A percentile compares a stretch with the other conserved stretches of the same genome.
Conservation (phyloP, 2,113 vertebrate species). For the Hippocampus zosterae region DNA sequence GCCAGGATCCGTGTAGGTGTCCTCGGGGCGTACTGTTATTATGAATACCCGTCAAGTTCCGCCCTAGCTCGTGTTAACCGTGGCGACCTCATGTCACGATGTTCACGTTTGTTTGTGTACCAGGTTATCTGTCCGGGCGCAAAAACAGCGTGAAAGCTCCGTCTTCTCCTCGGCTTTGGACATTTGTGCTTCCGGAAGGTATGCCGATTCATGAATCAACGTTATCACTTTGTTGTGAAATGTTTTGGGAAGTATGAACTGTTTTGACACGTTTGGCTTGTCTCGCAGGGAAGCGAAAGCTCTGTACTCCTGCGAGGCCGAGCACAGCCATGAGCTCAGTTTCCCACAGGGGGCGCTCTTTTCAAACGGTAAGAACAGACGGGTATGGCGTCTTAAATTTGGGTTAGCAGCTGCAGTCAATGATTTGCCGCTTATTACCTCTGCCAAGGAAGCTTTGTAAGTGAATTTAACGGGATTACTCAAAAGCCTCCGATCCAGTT, state of each 20-base stretch:
- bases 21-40: background rate
- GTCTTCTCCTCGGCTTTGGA: slow-evolving; percentile 75
- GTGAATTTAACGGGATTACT: background rate
- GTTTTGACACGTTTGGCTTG: background rate
- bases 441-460: background rate
- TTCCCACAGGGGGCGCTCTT: slow-evolving; percentile 94
- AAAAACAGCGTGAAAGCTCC: slow-evolving; percentile 86
- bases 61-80: background rate
- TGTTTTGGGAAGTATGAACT: background rate
- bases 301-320: slow-evolving; percentile 93
- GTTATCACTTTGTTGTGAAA: background rate
- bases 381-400: background rate
- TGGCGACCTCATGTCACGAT: background rate
- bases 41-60: background rate
- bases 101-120: slow-evolving; percentile 36
- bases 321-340: slow-evolving; percentile 92
- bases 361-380: slow-evolving; percentile 80
- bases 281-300: slow-evolving; percentile 86
- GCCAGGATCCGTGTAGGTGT: slow-evolving; percentile 87
- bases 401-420: background rate
- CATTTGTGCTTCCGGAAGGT: slow-evolving; percentile 70
- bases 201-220: background rate
- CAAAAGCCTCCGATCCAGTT: background rate
- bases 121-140: slow-evolving; percentile 81
- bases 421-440: background rate